A percentile compares a stretch with the other conserved stretches of the same genome.
Evolutionary conservation across 2,888 invertebrate genomes (phyloP).

Genomic region (Cerastoderma edule): DNA sequence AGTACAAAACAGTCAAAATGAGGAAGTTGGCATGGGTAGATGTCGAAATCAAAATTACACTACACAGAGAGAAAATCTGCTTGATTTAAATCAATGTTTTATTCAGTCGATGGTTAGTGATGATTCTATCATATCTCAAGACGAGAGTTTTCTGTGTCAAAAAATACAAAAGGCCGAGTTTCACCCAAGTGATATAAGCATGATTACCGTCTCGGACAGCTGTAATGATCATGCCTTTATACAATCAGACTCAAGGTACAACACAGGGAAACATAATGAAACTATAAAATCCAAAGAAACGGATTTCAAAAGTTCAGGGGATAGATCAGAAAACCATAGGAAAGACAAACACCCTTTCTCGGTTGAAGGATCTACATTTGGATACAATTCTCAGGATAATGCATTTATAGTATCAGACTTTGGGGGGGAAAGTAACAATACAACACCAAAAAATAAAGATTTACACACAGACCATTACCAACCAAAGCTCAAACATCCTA

Average conservation of each 20-base stretch:
- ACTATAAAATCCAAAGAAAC: neutral
- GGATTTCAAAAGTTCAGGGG: neutral
- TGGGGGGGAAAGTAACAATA: too few relatives aligned
- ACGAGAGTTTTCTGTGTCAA: constrained; percentile 34
- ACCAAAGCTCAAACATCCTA: too few relatives aligned
- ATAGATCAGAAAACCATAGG: neutral
- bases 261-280: too few relatives aligned
- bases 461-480: too few relatives aligned
- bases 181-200: constrained; percentile 45
- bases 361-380: too few relatives aligned
- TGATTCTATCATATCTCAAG: constrained; percentile 44
- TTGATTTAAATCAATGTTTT: constrained; percentile 26
- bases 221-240: constrained; percentile 27
- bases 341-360: neutral
- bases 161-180: constrained; percentile 34
- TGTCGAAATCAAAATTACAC: neutral
- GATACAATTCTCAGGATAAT: too few relatives aligned
- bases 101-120: constrained; percentile 11
- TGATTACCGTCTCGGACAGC: constrained; percentile 27
- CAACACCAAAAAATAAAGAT: too few relatives aligned
- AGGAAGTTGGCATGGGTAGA: neutral
- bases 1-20: neutral
- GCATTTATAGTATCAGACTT: too few relatives aligned
- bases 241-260: neutral
- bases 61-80: neutral